A percentile compares a stretch with the other conserved stretches of the same genome.
phyloP scores from a whole-genome alignment of 2,888 invertebrate genomes.

The Philhelius pedissequus region DNA sequence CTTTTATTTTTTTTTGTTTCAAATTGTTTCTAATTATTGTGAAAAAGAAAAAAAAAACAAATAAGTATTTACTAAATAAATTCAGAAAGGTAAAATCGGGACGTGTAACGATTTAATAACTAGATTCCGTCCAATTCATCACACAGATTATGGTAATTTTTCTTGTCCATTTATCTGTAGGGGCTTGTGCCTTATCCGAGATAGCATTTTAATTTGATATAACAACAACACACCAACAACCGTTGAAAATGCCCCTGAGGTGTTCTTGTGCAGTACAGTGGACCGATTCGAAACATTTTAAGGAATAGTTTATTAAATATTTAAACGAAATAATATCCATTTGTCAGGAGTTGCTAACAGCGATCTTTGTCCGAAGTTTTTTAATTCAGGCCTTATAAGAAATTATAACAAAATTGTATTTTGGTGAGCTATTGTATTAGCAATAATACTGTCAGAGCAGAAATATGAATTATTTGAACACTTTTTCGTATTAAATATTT shows the following conservation, averaged over 20 bases:
- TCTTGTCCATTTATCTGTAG: conserved; percentile 1
- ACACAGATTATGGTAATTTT: conserved; percentile 8
- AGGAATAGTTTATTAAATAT: background rate
- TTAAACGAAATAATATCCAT: no score
- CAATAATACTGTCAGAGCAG: no score
- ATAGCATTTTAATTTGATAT: conserved; percentile 24
- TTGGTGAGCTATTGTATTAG: no score
- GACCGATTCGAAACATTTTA: background rate
- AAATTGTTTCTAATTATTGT: no score
- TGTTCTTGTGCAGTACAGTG: background rate
- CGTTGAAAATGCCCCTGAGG: background rate
- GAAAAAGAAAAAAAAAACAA: background rate
- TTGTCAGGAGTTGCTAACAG: no score
- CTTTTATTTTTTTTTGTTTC: no score
- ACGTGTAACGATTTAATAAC: conserved; percentile 3
- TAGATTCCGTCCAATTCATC: conserved; percentile 7
- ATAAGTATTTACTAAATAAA: no score
- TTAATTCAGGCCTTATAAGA: no score
- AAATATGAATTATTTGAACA: no score
- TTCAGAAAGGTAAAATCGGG: background rate
- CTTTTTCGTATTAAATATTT: no score
- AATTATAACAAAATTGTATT: no score
- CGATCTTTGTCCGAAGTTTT: no score
- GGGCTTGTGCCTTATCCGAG: background rate
- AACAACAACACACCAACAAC: background rate